These are phyloP conservation scores for Hafferia zeledoni DNA, from an alignment of 2,797 vertebrate genomes.

Conservation along the genomic window DNA sequence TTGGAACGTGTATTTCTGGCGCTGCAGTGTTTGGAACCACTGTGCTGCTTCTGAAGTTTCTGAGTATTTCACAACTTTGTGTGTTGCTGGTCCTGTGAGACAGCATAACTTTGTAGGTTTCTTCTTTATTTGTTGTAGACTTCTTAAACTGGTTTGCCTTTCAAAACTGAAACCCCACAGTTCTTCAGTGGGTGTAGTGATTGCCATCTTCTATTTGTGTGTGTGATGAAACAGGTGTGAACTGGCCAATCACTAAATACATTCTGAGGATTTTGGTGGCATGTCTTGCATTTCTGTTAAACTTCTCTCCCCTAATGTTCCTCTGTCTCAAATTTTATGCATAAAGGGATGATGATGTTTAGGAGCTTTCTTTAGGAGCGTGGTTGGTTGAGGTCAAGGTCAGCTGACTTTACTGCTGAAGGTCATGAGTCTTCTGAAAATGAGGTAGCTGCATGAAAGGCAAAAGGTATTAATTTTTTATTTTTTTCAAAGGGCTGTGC, in stretches of 20 bases:
- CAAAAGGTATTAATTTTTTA: not conserved
- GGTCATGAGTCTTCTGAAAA: not conserved
- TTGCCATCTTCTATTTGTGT: not conserved
- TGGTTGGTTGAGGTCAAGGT: not conserved
- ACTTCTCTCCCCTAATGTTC: not conserved
- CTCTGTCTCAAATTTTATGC: not conserved
- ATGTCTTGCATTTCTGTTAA: not conserved
- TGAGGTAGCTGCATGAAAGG: not conserved
- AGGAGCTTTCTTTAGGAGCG: not conserved
- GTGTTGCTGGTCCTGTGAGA: slow-evolving; percentile 61
- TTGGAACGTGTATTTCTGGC: slow-evolving; percentile 69
- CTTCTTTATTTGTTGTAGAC: not conserved
- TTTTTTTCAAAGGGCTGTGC: not conserved
- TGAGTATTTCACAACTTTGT: slow-evolving; percentile 50
- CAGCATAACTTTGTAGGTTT: not conserved
- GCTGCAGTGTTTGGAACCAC: slow-evolving; percentile 54
- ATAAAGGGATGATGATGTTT: not conserved
- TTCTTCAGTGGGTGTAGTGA: not conserved
- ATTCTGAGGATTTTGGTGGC: not conserved
- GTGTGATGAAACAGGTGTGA: not conserved
- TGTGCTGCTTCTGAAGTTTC: slow-evolving; percentile 31
- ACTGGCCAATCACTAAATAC: not conserved
- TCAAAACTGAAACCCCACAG: not conserved
- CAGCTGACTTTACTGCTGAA: not conserved
- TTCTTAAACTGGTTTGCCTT: not conserved